These are phyloP conservation scores for Malurus melanocephalus DNA, from an alignment of 2,113 vertebrate species.

Conservation along the genomic window DNA sequence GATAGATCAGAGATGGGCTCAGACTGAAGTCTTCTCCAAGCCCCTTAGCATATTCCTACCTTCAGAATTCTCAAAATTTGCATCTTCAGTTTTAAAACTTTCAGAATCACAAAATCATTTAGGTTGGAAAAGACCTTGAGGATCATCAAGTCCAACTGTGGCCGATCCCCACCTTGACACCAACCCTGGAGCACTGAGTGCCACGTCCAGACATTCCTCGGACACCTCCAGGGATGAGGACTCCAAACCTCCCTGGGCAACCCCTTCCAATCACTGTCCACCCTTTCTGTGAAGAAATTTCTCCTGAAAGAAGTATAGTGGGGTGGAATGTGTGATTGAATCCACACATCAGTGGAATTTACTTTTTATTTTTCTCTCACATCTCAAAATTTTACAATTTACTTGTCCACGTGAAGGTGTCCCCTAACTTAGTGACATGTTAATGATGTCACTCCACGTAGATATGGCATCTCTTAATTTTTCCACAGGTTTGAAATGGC, in stretches of 20 bases:
- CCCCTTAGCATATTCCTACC: background rate
- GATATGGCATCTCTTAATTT: background rate
- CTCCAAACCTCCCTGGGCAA: background rate
- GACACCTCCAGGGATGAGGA: rapidly evolving
- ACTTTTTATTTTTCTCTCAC: background rate
- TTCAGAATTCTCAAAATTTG: background rate
- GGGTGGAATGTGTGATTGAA: background rate
- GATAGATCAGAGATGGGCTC: background rate
- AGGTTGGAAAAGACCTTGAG: background rate
- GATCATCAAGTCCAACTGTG: rapidly evolving
- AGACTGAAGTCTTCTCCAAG: background rate
- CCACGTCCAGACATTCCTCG: rapidly evolving
- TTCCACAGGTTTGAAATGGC: background rate
- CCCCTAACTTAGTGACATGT: background rate
- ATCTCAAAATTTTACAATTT: background rate
- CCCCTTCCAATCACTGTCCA: rapidly evolving
- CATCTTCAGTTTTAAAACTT: background rate
- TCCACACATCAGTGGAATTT: rapidly evolving
- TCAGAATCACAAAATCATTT: background rate
- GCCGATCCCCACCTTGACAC: rapidly evolving
- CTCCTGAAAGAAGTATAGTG: background rate
- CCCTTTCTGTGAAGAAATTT: background rate
- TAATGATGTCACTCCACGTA: background rate
- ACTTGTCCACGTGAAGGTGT: background rate
- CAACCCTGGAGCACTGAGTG: background rate